Evolutionary conservation across 2,888 invertebrate genomes (phyloP), one percentile per base, ranked within the genome.

Genomic region (Trichopoda pennipes): DNA sequence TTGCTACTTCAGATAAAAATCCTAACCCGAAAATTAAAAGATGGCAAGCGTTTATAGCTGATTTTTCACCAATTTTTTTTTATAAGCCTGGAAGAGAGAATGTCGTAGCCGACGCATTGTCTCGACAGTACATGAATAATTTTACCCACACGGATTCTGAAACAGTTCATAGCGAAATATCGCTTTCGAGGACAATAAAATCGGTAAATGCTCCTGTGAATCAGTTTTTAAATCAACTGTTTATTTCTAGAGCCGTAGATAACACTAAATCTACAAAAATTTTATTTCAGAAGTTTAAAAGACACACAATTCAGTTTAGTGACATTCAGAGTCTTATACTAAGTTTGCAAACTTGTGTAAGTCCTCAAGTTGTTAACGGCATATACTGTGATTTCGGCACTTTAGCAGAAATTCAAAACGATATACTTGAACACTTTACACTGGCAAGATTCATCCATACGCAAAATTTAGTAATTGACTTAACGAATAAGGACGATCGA

Each of bases 1-100:
- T 73, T 23, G 53, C 63, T 14, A 63, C 63, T 55, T 73, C 73
- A 21, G 72, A 72, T 51, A 72, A 60, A 23, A 72, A 72, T 35
- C 51, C 72, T 17, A 72, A 72, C 16, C 60, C 51, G 14, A 72
- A 72, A 60, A 61, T 72, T 21, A 61, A 72, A 60, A 53, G 63
- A 55, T 73, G 63, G 72, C 60, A 60, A 28, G 47, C 35, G 14
- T 72, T 72, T 72, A 42, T 61, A 17, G 72, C 51, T 3, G 72
- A 55, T n/a, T 61, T 69, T 56, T 44, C 28, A 9, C 55, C 55
- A 32, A 55, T 32, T 17, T 55, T 55, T 55, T 32, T 32, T 44
- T 44, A 44, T 44, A 44, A 44, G 16, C 42, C 42, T 14, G 42
- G 42, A 6, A 44, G 14, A 44, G 42, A 61, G 23, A 61, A 61